Evolutionary conservation across 2,888 invertebrate genomes (phyloP).

Genomic region (Leistus spinibarbis): DNA sequence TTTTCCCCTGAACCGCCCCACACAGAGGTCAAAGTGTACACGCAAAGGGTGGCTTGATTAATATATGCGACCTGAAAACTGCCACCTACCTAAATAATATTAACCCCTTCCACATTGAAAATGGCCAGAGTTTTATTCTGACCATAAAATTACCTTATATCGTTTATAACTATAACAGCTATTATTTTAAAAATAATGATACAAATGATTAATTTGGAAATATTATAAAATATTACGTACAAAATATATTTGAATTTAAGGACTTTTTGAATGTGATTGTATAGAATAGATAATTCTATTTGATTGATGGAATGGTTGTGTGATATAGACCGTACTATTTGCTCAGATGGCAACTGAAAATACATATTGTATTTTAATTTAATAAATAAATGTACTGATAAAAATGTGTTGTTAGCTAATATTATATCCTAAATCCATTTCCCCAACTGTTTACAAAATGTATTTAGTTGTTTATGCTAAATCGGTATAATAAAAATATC

Average conservation of each 20-base stretch:
- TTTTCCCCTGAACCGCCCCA: slow-evolving; percentile 66
- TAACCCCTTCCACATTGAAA: background rate
- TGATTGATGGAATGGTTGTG: slow-evolving; percentile 3
- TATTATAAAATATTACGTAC: slow-evolving; percentile 17
- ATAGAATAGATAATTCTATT: slow-evolving; percentile 3
- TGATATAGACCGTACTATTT: slow-evolving; percentile 1
- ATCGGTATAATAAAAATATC: too few relatives aligned
- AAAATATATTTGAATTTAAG: slow-evolving; percentile 21
- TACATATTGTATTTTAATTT: slow-evolving; percentile 34
- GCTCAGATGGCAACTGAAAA: slow-evolving; percentile 25
- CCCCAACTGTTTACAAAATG: too few relatives aligned
- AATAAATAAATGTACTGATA: slow-evolving; percentile 25
- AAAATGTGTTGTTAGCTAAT: too few relatives aligned
- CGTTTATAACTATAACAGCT: background rate
- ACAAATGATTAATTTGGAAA: background rate
- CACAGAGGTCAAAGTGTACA: slow-evolving; percentile 49
- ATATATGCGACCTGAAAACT: slow-evolving; percentile 23
- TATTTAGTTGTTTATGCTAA: too few relatives aligned
- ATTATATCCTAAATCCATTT: too few relatives aligned
- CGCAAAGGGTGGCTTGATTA: slow-evolving; percentile 44
- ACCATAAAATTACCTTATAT: too few relatives aligned
- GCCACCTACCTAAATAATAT: slow-evolving; percentile 17
- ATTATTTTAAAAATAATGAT: background rate
- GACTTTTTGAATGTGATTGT: slow-evolving; percentile 26
- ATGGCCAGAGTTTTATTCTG: slow-evolving; percentile 33